These are phyloP conservation scores for Tolypeutes matacus DNA, from an alignment of 2,797 vertebrate species.

Conservation along the genomic window DNA sequence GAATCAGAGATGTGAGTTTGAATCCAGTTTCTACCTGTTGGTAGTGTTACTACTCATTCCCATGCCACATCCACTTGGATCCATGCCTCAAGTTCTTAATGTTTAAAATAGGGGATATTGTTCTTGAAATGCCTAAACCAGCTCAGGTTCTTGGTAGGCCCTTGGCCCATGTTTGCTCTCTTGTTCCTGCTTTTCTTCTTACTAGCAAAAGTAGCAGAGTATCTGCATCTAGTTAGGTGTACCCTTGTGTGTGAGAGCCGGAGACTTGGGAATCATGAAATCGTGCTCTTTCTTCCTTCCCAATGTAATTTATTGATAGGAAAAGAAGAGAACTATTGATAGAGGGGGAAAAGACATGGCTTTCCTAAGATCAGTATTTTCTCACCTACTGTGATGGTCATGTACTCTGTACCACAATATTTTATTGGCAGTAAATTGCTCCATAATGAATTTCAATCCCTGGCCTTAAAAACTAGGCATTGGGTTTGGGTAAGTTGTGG, in stretches of 20 bases:
- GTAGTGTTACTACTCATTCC: not conserved
- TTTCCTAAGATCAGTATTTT: not conserved
- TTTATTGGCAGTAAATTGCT: slow-evolving; percentile 10
- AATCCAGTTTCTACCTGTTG: not conserved
- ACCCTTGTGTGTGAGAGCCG: not conserved
- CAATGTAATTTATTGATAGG: not conserved
- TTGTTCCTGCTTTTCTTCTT: not conserved
- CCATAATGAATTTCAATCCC: not conserved
- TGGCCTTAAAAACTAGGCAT: slow-evolving; percentile 45
- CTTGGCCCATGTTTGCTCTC: not conserved
- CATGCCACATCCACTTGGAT: not conserved
- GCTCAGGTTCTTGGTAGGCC: not conserved
- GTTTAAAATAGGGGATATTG: not conserved
- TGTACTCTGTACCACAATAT: not conserved
- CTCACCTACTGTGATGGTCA: not conserved
- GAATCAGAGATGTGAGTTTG: not conserved
- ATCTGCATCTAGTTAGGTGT: not conserved
- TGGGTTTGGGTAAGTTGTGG: slow-evolving; percentile 38
- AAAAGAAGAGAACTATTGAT: not conserved
- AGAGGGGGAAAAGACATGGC: not conserved
- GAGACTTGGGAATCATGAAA: not conserved
- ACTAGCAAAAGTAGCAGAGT: not conserved
- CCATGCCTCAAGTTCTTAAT: not conserved
- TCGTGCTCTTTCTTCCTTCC: not conserved
- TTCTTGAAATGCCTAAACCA: not conserved